A percentile compares a stretch with the other conserved stretches of the same genome.
These are phyloP conservation scores for Laticauda laticaudata DNA, from an alignment of 2,113 vertebrate genomes.

Conservation along the genomic window DNA sequence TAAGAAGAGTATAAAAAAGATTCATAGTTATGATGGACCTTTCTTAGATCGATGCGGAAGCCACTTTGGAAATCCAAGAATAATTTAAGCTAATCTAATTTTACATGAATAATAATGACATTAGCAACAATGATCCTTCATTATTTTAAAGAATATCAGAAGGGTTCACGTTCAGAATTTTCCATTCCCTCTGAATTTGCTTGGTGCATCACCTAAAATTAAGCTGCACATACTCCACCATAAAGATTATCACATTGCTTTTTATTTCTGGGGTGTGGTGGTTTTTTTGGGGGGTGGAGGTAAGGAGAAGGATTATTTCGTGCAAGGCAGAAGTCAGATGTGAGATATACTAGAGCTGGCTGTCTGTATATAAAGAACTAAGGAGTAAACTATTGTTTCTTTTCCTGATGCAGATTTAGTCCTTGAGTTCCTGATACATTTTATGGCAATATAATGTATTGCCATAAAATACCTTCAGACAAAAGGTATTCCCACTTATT, in stretches of 20 bases:
- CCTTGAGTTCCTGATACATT: not conserved
- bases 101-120: not conserved
- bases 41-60: not conserved
- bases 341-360: not conserved
- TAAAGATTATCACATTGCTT: not conserved
- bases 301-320: not conserved
- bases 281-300: not conserved
- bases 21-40: not conserved
- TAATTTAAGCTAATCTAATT: not conserved
- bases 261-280: not conserved
- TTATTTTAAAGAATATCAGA: not conserved
- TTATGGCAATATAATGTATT: not conserved
- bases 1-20: not conserved
- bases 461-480: not conserved
- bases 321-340: not conserved
- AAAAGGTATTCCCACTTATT: not conserved
- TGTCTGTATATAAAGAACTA: not conserved
- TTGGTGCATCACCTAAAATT: not conserved
- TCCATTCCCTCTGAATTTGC: not conserved
- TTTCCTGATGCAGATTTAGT: not conserved
- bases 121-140: not conserved
- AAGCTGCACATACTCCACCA: not conserved
- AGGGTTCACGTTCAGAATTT: not conserved
- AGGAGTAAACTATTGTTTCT: not conserved
- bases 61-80: not conserved